Percentiles rank a stretch among this genome's conserved stretches.
Evolutionary conservation across 2,888 invertebrate genomes (phyloP).

Genomic region (Apodemia hepburni): DNA sequence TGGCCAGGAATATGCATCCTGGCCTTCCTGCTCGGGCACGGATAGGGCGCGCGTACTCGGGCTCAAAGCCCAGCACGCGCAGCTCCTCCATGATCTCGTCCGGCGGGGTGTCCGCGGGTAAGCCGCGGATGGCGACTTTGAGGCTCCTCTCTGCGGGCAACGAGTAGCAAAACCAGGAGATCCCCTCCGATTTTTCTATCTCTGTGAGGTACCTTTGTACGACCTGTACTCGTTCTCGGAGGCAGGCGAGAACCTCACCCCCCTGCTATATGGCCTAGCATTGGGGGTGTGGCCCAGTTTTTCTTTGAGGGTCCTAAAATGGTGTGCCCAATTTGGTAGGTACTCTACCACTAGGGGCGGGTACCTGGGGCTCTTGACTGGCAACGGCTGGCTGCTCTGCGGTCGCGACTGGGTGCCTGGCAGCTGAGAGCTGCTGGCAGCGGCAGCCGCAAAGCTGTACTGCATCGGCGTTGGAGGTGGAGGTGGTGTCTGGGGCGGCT

Average conservation of each 20-base stretch:
- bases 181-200: background rate
- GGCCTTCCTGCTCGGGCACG: background rate
- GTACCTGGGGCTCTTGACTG: background rate
- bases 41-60: constrained; percentile 19
- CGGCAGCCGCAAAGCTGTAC: background rate
- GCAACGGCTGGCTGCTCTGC: background rate
- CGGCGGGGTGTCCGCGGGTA: constrained; percentile 25
- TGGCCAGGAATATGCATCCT: background rate
- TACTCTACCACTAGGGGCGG: background rate
- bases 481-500: background rate
- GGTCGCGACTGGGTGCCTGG: background rate
- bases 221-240: background rate
- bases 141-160: background rate
- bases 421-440: background rate
- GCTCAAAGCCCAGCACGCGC: constrained; percentile 14
- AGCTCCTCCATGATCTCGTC: constrained; percentile 18
- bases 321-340: background rate
- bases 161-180: constrained; percentile 5
- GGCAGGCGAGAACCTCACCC: background rate
- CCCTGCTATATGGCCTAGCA: background rate
- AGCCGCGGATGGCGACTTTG: constrained; percentile 30
- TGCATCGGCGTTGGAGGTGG: no score
- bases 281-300: background rate
- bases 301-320: background rate
- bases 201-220: background rate